Conservation (phyloP, 2,113 vertebrate genomes). For the Microcebus tavaratra region DNA sequence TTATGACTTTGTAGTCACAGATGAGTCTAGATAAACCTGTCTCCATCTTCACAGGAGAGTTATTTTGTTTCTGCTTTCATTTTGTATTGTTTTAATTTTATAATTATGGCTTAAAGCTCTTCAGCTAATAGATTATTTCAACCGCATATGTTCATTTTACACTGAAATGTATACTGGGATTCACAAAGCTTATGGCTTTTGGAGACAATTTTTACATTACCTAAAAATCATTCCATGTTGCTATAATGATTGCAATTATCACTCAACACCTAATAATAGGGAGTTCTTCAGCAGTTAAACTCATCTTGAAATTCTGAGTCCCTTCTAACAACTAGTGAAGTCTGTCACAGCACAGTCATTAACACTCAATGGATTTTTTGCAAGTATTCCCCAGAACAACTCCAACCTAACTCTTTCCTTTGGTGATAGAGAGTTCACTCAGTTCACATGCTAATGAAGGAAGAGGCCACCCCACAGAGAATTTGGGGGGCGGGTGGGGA, state of each 20-base stretch:
- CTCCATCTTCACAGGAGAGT: not conserved
- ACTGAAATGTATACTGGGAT: not conserved
- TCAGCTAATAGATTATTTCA: conserved; percentile 37
- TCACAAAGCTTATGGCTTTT: conserved; percentile 27
- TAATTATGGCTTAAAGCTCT: conserved; percentile 33
- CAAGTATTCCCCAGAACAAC: not conserved
- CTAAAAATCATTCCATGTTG: conserved; percentile 43
- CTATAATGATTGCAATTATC: conserved; percentile 58
- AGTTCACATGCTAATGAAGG: not conserved
- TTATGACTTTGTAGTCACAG: not conserved
- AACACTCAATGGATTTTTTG: not conserved
- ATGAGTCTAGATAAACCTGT: not conserved
- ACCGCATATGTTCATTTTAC: not conserved
- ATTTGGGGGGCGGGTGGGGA: accelerated
- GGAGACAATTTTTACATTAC: conserved; percentile 34
- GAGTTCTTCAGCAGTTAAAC: not conserved
- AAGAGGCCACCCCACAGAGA: not conserved
- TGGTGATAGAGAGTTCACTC: not conserved
- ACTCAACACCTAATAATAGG: not conserved
- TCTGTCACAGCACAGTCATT: not conserved
- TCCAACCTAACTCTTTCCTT: not conserved
- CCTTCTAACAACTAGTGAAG: not conserved
- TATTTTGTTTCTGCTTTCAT: conserved; percentile 38
- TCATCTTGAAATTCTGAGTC: conserved; percentile 25
- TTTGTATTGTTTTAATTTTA: conserved; percentile 50